Base-by-base conservation (phyloP, 2,888 invertebrate species). In the Drosophila engyochracea region DNA sequence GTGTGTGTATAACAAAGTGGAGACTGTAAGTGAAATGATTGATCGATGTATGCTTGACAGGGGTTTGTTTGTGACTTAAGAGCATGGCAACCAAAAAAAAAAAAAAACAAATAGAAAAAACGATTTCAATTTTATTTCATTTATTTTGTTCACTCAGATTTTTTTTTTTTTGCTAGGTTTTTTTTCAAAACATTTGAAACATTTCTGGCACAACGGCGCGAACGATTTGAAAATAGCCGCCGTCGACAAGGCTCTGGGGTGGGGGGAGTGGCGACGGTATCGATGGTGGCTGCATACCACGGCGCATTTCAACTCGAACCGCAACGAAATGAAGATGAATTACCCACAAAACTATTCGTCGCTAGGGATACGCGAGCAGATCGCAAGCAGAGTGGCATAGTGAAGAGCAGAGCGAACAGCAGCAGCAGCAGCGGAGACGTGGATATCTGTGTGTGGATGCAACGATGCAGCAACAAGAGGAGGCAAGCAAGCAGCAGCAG, bases 261-360 rank as follows among this genome's bases (percentile, higher is more conserved):
- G 55, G n/a, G 30, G 5, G 39, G 28, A 14, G 39, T 1, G n/a
- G 14, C 12, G 2, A 9, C 30, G n/a, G 16, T 31, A 22, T 4
- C 44, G 41, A 22, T 41, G 41, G 65, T 68, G 79, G 65, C 86
- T 86, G 82, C 90, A 87, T 90, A 86, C 86, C 87, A 78, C 90
- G 70, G 66, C 76, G 89, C 87, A 90, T 90, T 88, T 91, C 91
- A 91, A 85, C 88, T 88, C 91, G 91, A 91, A 91, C 91, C 89
- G 89, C 90, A 91, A 89, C 89, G 91, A 91, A 91, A 91, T 91
- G 86, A 91, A 91, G 91, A 91, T 90, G 91, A 91, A 91, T 91
- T 91, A 91, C 91, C 89, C 81, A 76, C 77, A 65, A 70, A 82
- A 69, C 70, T 74, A 79, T 81, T 72, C 76, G 69, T 79, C 72